Evolutionary conservation across 1,140 invertebrate genomes (phyloP), one percentile per base, ranked within the genome.

Genomic region (Hermetia illucens): DNA sequence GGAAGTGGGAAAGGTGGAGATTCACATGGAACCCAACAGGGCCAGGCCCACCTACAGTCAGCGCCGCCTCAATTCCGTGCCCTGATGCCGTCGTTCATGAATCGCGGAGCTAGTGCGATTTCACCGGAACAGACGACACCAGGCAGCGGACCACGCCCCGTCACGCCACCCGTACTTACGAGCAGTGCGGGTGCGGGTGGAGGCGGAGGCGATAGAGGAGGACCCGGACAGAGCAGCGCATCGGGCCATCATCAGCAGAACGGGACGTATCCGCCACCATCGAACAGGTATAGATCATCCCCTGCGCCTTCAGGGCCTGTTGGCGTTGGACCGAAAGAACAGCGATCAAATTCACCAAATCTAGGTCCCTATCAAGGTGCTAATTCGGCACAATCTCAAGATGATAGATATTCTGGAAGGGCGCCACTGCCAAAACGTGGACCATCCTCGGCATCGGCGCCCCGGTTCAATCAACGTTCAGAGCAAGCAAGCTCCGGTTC

Each of bases 51-150:
- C 55, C 50, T 45, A 20, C 44, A 49, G 21, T 41, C 66, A 52
- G 62, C 70, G 46, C 69, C 61, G 44, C 64, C 56, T 25, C 58
- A 58, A 21, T 57, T 61, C 17, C 45, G 57, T n/a, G 51, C 57
- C 8, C 41, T 61, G 9, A 57, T 61, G 58, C 58, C 58, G 29
- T 52, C 57, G 27, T 61, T 61, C 29, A 58, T 38, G 20, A 57
- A 56, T 52, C 51, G 39, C 49, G 56, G n/a, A n/a, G n/a, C n/a
- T n/a, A n/a, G n/a, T n/a, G n/a, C n/a, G n/a, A 51, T 61, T 38
- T 57, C 55, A 45, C 42, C 61, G 49, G 59, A 59, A 46, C 44
- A n/a, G n/a, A n/a, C n/a, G n/a, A n/a, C n/a, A n/a, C n/a, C n/a
- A n/a, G 55, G 51, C 40, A 50, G 62, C 21, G 56, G 62, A 46